Percentiles rank a stretch among this genome's conserved stretches.
Conservation (phyloP, 2,797 vertebrate genomes). For the Aulostomus chinensis region DNA sequence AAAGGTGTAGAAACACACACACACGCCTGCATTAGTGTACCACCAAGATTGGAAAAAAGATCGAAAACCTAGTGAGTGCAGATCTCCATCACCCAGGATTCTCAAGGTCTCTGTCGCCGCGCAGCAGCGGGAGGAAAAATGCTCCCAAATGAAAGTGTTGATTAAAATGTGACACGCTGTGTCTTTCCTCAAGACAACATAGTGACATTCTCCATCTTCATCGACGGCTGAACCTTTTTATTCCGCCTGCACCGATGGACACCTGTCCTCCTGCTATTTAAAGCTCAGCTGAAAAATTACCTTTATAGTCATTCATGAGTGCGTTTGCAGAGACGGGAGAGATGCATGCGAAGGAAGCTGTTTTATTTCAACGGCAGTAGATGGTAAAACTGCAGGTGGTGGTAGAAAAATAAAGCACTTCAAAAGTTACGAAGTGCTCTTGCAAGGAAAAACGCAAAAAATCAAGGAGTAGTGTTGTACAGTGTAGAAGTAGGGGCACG, state of each 20-base stretch:
- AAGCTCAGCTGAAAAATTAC: constrained; percentile 53
- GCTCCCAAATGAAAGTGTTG: constrained; percentile 75
- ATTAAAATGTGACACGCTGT: constrained; percentile 78
- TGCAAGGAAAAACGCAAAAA: too few species aligned
- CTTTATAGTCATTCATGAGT: constrained; percentile 10
- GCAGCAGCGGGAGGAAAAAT: constrained; percentile 65
- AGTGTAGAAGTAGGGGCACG: too few species aligned
- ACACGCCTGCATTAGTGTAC: constrained; percentile 8
- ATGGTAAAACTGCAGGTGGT: neutral
- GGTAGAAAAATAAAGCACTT: too few species aligned
- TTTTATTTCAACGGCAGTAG: constrained; percentile 2
- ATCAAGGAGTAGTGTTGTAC: too few species aligned
- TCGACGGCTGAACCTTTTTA: constrained; percentile 33
- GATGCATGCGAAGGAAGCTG: constrained; percentile 1
- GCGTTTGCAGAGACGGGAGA: constrained; percentile 6
- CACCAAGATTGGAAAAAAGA: constrained; percentile 5
- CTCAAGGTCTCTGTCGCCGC: constrained; percentile 75
- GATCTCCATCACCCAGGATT: constrained; percentile 73
- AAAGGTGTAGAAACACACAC: constrained; percentile 1
- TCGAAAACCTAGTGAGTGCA: constrained; percentile 20
- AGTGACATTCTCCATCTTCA: constrained; percentile 71
- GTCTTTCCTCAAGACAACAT: constrained; percentile 58
- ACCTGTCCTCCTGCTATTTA: constrained; percentile 50
- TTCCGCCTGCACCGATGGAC: constrained; percentile 51
- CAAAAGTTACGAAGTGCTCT: too few species aligned